These are phyloP conservation scores for Microctenopoma lineatum DNA, from an alignment of 2,797 vertebrate species.

Conservation along the genomic window DNA sequence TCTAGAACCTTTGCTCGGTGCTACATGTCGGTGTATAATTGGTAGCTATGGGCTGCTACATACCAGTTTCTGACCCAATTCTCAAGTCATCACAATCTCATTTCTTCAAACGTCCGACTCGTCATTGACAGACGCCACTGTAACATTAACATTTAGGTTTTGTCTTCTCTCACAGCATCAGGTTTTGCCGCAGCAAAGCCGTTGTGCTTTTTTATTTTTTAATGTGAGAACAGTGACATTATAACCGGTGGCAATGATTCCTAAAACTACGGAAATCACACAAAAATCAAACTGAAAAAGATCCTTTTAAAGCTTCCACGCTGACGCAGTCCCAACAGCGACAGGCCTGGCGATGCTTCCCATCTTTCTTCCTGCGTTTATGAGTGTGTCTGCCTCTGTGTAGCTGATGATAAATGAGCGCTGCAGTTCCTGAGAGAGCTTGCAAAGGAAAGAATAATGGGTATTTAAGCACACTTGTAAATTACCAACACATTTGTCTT, in stretches of 20 bases:
- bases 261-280: conserved; percentile 8
- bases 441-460: conserved; percentile 82
- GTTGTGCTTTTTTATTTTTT: no score
- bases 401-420: conserved; percentile 78
- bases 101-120: no score
- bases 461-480: conserved; percentile 84
- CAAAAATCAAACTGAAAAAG: conserved; percentile 29
- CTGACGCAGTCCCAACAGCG: conserved; percentile 48
- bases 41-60: no score
- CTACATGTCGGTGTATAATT: no score
- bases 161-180: no score
- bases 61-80: no score
- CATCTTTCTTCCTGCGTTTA: conserved; percentile 61
- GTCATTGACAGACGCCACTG: no score
- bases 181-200: no score
- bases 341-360: conserved; percentile 38
- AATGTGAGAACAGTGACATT: background rate
- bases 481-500: conserved; percentile 83
- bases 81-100: no score
- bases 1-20: no score
- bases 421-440: conserved; percentile 73
- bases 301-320: conserved; percentile 50
- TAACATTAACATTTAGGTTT: no score
- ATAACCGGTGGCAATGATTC: background rate
- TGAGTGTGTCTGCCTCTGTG: conserved; percentile 53